Conservation (phyloP, 37 sponge, comb jelly and placozoan species). For the Amphimedon queenslandica region DNA sequence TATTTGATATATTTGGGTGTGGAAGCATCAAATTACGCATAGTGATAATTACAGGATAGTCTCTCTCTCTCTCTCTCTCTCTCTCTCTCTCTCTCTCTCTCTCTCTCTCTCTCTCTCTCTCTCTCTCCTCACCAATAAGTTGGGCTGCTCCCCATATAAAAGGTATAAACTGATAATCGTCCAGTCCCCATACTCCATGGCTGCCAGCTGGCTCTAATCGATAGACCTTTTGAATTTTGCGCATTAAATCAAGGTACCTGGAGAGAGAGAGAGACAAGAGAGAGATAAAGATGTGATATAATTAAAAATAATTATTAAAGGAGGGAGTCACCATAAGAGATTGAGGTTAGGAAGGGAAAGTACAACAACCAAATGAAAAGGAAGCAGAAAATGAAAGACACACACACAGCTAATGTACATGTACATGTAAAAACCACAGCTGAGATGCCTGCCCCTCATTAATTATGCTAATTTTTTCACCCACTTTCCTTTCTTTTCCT, state of each 20-base stretch:
- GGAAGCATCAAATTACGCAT: too few relatives aligned
- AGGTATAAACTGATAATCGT: conserved; percentile 96
- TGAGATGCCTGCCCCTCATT: background rate
- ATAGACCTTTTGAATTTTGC: conserved; percentile 77
- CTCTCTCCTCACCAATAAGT: conserved; percentile 70
- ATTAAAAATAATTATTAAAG: background rate
- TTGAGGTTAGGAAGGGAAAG: background rate
- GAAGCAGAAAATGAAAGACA: too few relatives aligned
- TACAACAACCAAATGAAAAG: too few relatives aligned
- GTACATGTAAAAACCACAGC: background rate
- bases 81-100: too few relatives aligned
- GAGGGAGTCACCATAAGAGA: background rate
- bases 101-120: too few relatives aligned
- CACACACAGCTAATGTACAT: background rate
- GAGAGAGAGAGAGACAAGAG: background rate
- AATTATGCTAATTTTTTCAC: background rate
- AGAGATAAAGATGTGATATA: too few relatives aligned
- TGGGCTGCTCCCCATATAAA: conserved; percentile 95
- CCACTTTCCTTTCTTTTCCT: too few relatives aligned
- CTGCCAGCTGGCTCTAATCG: conserved; percentile 97
- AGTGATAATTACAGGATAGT: too few relatives aligned
- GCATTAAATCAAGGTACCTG: conserved; percentile 76
- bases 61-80: too few relatives aligned
- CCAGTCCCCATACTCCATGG: conserved; percentile 99
- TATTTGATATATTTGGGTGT: too few relatives aligned